phyloP scores from a whole-genome alignment of 2,113 vertebrate genomes.

The Gymnobelideus leadbeateri region DNA sequence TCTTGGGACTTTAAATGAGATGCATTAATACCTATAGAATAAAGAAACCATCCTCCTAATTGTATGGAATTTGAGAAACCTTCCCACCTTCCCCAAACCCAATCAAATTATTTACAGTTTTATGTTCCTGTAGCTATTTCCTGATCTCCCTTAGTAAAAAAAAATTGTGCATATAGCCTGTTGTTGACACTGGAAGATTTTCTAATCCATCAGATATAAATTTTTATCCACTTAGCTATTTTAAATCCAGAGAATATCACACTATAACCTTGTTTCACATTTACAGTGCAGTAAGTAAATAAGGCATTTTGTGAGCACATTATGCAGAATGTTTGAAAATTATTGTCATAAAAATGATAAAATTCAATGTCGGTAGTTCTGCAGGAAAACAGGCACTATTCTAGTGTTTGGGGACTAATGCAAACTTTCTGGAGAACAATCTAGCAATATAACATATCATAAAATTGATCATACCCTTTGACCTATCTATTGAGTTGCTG shows the following conservation, averaged over 20 bases:
- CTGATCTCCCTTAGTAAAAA: not conserved
- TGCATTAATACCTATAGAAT: not conserved
- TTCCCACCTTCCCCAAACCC: not conserved
- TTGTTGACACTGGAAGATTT: slow-evolving; percentile 7
- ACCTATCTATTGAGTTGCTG: not conserved
- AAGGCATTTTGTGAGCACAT: not conserved
- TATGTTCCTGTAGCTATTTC: not conserved
- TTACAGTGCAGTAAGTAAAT: slow-evolving; percentile 28
- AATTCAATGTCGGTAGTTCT: not conserved
- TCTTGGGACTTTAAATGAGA: not conserved
- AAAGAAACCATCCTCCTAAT: slow-evolving; percentile 15
- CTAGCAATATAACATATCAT: not conserved
- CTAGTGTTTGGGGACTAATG: not conserved
- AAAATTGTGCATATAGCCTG: not conserved
- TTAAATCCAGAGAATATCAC: not conserved
- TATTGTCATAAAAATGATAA: not conserved
- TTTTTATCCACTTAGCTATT: not conserved
- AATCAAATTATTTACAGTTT: not conserved
- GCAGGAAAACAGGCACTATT: not conserved
- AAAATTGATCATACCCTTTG: not conserved
- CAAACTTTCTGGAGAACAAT: not conserved
- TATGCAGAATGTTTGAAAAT: not conserved
- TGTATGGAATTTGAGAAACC: not conserved
- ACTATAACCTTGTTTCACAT: not conserved
- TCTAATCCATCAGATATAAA: slow-evolving; percentile 19